Evolutionary conservation across 2,113 vertebrate species (phyloP), one percentile per base, ranked within the genome.

Genomic region (Cyphomyrus plagiostoma): DNA sequence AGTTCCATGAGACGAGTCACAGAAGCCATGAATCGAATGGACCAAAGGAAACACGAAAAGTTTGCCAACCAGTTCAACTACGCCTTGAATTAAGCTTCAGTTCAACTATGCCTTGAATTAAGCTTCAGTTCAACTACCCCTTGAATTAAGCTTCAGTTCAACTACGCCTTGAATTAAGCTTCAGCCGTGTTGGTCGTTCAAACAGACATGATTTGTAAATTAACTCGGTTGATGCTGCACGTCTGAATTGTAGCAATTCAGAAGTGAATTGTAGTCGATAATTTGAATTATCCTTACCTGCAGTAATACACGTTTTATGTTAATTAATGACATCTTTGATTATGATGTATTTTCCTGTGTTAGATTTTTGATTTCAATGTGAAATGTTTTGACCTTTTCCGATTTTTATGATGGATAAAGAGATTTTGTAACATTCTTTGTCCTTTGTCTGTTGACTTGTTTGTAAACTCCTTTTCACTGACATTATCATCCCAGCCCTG

Each of bases 21-120:
- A 66, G 92, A 96, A 13, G 97, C 96, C 53, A 95, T 99, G 97
- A 97, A 95, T 92, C 95, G 91, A 90, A 91, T 96, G 89, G 98
- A 99, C 95, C 93, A 62, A 85, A 97, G 95, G 88, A 99, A 98
- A 91, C 98, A 99, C 0, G 97, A 99, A 88, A 99, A 99, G 94
- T 99, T 99, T 94, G 95, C 97, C 90, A 99, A 99, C 95, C 98
- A 99, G 94, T 99, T 99, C 91, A 99, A 99, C 95, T 99, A 99
- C 0, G 97, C 98, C 0, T 94, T 99, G 92, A 96, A 96, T 91
- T 99, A 94, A 49, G 48, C 48, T 49, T 49, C 10, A 49, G 48
- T 8, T 8, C 45, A 46, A 46, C 45, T 46, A 46, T 4, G 6
- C 45, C 45, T 46, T 46, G 45, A 46, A 46, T 46, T 46, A 7